A percentile compares a stretch with the other conserved stretches of the same genome.
phyloP scores from a whole-genome alignment of 1,140 invertebrate species.

The Anastatus disparis region DNA sequence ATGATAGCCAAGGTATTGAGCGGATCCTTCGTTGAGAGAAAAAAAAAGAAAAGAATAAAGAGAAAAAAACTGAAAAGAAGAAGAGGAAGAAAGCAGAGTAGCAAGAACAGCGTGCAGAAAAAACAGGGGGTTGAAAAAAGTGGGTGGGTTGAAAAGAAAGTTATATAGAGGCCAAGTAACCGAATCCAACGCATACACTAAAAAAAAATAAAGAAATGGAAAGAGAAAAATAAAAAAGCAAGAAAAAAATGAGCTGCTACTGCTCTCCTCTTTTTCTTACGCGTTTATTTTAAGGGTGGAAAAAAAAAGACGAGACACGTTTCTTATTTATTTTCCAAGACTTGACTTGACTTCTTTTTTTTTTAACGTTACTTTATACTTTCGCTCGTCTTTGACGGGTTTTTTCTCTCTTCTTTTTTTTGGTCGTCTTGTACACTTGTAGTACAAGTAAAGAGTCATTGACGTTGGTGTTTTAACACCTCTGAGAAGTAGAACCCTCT shows the following conservation, averaged over 20 bases:
- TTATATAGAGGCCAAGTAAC: conserved; percentile 64
- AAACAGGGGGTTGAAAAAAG: conserved; percentile 42
- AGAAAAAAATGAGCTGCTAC: conserved; percentile 56
- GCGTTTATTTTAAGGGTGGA: no score
- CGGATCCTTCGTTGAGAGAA: conserved; percentile 67
- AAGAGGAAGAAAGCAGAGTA: conserved; percentile 32
- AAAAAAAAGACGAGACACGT: no score
- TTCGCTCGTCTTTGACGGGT: no score
- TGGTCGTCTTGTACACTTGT: no score
- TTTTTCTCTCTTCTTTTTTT: no score
- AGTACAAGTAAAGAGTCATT: no score
- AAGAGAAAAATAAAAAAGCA: conserved; percentile 54
- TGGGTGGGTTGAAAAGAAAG: no score
- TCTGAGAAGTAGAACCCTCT: no score
- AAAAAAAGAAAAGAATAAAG: conserved; percentile 55
- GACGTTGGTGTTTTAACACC: no score
- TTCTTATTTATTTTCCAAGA: no score
- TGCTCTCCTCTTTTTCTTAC: conserved; percentile 40
- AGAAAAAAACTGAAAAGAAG: conserved; percentile 38
- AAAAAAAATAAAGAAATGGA: conserved; percentile 26
- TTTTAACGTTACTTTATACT: no score
- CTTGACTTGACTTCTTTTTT: no score
- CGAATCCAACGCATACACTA: conserved; percentile 57
- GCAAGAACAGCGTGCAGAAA: background rate
- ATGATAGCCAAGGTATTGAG: conserved; percentile 68